These are phyloP conservation scores for Ptiloglossa arizonensis DNA, from an alignment of 1,140 invertebrate species.

Conservation along the genomic window DNA sequence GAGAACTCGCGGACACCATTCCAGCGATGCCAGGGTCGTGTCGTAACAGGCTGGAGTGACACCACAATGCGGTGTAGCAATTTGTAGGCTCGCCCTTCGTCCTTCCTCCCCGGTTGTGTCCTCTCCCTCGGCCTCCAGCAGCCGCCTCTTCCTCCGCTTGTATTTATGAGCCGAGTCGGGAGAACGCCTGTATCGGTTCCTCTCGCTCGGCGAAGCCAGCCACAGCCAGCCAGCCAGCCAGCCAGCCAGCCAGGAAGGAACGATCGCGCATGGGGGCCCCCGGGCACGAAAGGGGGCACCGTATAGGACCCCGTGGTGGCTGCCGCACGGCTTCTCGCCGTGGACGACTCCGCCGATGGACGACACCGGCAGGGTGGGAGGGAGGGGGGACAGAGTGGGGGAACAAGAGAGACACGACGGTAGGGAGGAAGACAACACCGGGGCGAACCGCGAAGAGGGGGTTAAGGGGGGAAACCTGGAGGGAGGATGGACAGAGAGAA, in stretches of 20 bases:
- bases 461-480: no score
- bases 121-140: constrained; percentile 25
- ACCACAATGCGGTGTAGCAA: constrained; percentile 82
- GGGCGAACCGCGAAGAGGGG: constrained; percentile 43
- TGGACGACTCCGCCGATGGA: constrained; percentile 7
- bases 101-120: constrained; percentile 68
- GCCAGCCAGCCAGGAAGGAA: no score
- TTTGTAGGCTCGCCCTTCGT: constrained; percentile 82
- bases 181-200: constrained; percentile 61
- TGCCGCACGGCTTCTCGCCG: background rate
- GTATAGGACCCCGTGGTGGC: no score
- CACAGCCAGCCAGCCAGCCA: no score
- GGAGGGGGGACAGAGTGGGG: no score
- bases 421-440: constrained; percentile 4
- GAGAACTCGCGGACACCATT: constrained; percentile 78
- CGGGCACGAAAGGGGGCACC: constrained; percentile 36
- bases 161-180: constrained; percentile 67
- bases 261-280: constrained; percentile 23
- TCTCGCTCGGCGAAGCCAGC: constrained; percentile 47
- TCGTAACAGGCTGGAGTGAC: constrained; percentile 80
- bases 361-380: no score
- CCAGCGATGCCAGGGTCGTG: constrained; percentile 80
- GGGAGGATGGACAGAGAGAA: background rate
- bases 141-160: constrained; percentile 45
- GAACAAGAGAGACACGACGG: constrained; percentile 3